Evolutionary conservation across 2,113 vertebrate genomes (phyloP), one percentile per base, ranked within the genome.

Genomic region (Hipposideros armiger): DNA sequence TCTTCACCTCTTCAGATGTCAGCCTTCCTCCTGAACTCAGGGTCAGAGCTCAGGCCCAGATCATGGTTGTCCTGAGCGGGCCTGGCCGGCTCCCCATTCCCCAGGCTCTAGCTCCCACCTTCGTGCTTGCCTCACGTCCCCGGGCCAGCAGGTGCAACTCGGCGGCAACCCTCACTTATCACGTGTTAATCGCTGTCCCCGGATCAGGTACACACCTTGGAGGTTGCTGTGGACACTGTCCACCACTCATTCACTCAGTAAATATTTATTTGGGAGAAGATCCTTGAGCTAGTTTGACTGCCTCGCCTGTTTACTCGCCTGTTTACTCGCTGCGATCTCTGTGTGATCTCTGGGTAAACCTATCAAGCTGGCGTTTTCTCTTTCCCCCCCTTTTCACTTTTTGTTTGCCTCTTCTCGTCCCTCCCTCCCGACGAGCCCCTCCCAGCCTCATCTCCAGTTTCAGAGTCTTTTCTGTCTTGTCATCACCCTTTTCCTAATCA

Each of bases 351-450:
- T 84, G 30, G 30, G 16, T 42, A 62, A 72, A 54, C 26, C 42
- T 26, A 4, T 50, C 30, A 22, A 4, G 24, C 42, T 42, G 40
- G 19, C 32, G 36, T 24, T 15, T 58, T 62, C 17, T 56, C 19
- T 60, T 30, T 24, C 5, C 9, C 2, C 9, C 13, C 11, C 54
- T 66, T 22, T 54, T 42, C 5, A 11, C 13, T 42, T 77, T 62
- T 28, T 42, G 11, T 83, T 95, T 73, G 36, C 50, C 30, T 72
- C 32, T 74, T n/a, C 56, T 72, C 60, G 15, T 69, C 56, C 7
- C 42, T 58, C 72, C 13, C 16, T 5, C 1, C 20, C 42, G 0
- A 14, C 7, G 15, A 13, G 4, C 62, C 0, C 0, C 20, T 52
- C 56, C 36, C 42, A 40, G 20, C 30, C 14, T 45, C 14, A 19